A percentile compares a stretch with the other conserved stretches of the same genome.
phyloP scores from a whole-genome alignment of 2,113 vertebrate species.

The Gnathonemus longibarbis region DNA sequence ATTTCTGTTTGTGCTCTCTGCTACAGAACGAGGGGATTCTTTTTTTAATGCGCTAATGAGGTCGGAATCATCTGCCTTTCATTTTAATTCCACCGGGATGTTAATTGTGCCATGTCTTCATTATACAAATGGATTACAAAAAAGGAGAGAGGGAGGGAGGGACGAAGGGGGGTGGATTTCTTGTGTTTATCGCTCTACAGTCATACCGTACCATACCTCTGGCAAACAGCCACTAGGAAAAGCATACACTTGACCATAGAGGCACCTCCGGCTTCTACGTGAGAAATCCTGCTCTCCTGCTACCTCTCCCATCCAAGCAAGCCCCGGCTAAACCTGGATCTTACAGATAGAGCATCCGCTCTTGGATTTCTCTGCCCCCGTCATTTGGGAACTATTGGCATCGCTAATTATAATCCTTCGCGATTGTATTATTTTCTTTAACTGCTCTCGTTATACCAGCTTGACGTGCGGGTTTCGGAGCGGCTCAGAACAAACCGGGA shows the following conservation, averaged over 20 bases:
- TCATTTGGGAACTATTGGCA: background rate
- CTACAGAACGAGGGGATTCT: slow-evolving; percentile 58
- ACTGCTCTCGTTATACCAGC: background rate
- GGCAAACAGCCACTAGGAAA: slow-evolving; percentile 23
- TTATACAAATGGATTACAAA: slow-evolving; percentile 80
- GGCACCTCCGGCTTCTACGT: background rate
- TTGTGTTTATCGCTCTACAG: slow-evolving; percentile 24
- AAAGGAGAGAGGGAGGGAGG: slow-evolving; percentile 25
- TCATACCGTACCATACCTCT: background rate
- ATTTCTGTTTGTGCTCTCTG: slow-evolving; percentile 45
- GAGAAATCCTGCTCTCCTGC: slow-evolving; percentile 10
- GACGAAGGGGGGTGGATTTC: slow-evolving; percentile 15
- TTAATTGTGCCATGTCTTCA: slow-evolving; percentile 71
- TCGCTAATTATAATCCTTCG: background rate
- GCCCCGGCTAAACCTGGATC: slow-evolving; percentile 13
- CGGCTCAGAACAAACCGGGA: background rate
- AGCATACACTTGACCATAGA: slow-evolving; percentile 4
- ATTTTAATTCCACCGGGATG: slow-evolving; percentile 39
- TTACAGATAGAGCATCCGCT: slow-evolving; percentile 17
- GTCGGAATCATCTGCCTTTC: slow-evolving; percentile 68
- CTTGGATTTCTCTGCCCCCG: slow-evolving; percentile 7
- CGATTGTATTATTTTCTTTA: background rate
- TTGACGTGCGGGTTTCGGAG: background rate
- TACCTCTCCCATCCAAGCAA: slow-evolving; percentile 16
- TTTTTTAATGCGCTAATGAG: slow-evolving; percentile 74